Evolutionary conservation across 2,888 invertebrate species (phyloP).

Genomic region (Cantharis lateralis): DNA sequence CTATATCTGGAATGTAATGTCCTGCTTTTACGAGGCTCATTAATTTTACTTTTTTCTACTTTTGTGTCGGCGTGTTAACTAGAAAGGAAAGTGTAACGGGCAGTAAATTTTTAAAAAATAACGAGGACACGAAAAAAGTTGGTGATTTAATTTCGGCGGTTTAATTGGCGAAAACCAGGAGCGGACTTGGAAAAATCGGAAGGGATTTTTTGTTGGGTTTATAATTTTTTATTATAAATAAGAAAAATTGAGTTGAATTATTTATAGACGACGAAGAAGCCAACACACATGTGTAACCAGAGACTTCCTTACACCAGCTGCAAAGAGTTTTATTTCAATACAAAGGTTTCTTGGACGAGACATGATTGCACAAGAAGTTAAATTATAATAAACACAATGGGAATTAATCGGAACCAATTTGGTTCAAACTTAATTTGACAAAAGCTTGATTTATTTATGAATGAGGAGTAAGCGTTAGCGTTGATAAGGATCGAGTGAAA

Average conservation of each 20-base stretch:
- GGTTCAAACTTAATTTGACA: neutral
- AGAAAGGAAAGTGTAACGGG: neutral
- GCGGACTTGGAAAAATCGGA: neutral
- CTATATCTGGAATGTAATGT: conserved; percentile 25
- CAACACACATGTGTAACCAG: conserved; percentile 48
- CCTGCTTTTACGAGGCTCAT: conserved; percentile 22
- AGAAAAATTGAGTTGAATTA: conserved; percentile 14
- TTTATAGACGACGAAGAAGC: conserved; percentile 20
- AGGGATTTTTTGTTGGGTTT: neutral
- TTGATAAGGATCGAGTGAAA: neutral
- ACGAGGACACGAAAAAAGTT: neutral
- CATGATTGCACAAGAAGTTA: neutral
- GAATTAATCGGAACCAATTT: neutral
- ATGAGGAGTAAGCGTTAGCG: neutral
- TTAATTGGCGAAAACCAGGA: neutral
- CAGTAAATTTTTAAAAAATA: neutral
- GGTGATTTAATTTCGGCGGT: neutral
- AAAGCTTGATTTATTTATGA: neutral
- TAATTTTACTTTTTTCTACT: conserved; percentile 19
- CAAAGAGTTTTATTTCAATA: conserved; percentile 42
- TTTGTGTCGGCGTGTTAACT: neutral
- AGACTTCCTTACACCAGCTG: conserved; percentile 53
- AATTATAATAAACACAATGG: neutral
- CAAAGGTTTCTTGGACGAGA: conserved; percentile 40
- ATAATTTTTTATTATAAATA: neutral